Conservation (phyloP, 2,888 invertebrate species). For the Corbicula japonica region DNA sequence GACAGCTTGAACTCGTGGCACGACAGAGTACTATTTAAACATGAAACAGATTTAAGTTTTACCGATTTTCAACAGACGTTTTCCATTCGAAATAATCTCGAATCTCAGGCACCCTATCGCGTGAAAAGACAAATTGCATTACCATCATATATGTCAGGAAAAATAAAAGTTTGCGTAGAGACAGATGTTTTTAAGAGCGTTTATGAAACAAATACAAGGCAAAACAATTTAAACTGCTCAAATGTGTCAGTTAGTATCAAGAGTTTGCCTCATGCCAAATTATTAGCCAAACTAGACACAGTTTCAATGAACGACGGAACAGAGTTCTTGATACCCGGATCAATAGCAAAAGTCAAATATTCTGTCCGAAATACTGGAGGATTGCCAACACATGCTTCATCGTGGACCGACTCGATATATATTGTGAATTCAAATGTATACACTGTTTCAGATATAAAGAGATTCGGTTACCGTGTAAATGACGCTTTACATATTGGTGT, state of each 20-base stretch:
- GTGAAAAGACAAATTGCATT: conserved; percentile 31
- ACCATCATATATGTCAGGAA: conserved; percentile 31
- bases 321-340: conserved; percentile 6
- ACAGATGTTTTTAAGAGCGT: conserved; percentile 17
- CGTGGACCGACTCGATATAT: conserved; percentile 47
- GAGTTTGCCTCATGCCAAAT: neutral
- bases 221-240: conserved; percentile 33
- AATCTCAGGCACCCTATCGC: conserved; percentile 19
- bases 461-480: neutral
- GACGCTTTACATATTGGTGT: conserved; percentile 29
- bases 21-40: conserved; percentile 5
- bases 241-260: neutral
- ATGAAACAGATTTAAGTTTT: too few relatives aligned
- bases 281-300: neutral
- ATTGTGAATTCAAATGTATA: conserved; percentile 5
- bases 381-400: neutral
- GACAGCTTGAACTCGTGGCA: conserved; percentile 17
- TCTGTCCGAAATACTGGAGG: conserved; percentile 39
- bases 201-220: conserved; percentile 25
- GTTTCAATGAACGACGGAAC: neutral
- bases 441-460: neutral
- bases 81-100: conserved; percentile 6
- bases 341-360: conserved; percentile 1
- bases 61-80: conserved; percentile 2
- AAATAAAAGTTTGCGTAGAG: conserved; percentile 29